Evolutionary conservation across 2,888 invertebrate genomes (phyloP), one percentile per base, ranked within the genome.

Genomic region (Ferdinandea cuprea): DNA sequence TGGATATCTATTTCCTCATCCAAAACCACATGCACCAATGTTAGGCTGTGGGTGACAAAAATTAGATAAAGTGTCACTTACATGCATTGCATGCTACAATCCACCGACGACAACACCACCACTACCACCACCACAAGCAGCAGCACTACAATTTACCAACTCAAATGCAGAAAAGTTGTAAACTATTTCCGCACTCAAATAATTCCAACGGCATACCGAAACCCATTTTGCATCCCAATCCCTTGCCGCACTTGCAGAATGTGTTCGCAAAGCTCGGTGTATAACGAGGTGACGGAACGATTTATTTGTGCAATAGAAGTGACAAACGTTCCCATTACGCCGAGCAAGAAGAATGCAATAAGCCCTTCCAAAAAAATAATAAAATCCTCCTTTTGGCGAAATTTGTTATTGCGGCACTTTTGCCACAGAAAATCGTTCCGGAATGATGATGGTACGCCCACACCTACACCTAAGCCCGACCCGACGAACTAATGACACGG

Each of bases 121-220:
- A 30, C 30, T n/a, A 69, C 37, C 65, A 59, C 17, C 30, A 74
- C 44, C 40, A 30, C 30, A 35, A 54, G 32, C 25, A 15, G 21
- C 56, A 25, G 40, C 50, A 63, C 52, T 65, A 44, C 77, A 81
- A 81, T 81, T 81, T 72, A 77, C 54, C 44, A 72, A 77, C 81
- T 72, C 71, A 77, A 81, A 81, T 81, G 71, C 77, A 81, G 71
- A 81, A 81, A 71, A 81, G 68, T 81, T 81, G 76, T 81, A 81
- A 81, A 72, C 77, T 72, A 77, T 81, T 81, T 77, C 81, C 71
- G 71, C 81, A 77, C 71, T 52, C 65, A 71, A 66, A 81, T 77
- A 81, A 72, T 77, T 72, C 77, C 81, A 48, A 63, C 37, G 58
- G 13, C 28, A 58, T 58, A 59, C n/a, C n/a, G n/a, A n/a, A n/a